Base-by-base conservation (phyloP, 2,113 vertebrate species). In the Orycteropus afer region DNA sequence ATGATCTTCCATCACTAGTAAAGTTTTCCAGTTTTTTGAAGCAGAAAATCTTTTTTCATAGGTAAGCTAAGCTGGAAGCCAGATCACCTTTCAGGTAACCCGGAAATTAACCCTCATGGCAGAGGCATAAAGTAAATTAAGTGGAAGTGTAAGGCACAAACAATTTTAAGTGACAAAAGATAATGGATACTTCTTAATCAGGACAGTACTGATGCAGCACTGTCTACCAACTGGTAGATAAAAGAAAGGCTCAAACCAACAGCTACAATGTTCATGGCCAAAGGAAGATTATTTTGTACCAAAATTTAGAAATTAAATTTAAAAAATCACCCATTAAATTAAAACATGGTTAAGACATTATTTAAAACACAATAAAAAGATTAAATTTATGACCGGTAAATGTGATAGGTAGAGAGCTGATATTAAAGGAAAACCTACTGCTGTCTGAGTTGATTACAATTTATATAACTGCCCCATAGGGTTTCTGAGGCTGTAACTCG, bases 41-140 rank as follows among this genome's bases (percentile, higher is more conserved):
- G 71, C 34, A 94, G 71, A 59, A 76, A 92, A 61, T 51, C 79
- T 86, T 92, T 86, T 93, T 69, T 49, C 57, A 59, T 9, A 83
- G 88, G 45, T n/a, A 86, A 67, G 27, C 45, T 27, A 93, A 40
- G 79, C 55, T 83, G 14, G 65, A 59, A 53, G 80, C 53, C 85
- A 86, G 61, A 32, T 80, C 61, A 76, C 67, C 61, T 86, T 89
- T 45, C 37, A 59, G 67, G 73, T 73, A 89, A 91, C 77, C 15
- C 45, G 29, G 53, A 95, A 95, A 91, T 69, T 87, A 92, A 92
- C 22, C 85, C 78, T 83, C 23, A 45, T 29, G 45, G 73, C 15
- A 63, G 61, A 4, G 12, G n/a, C n/a, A n/a, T n/a, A n/a, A 65
- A 34, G 63, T n/a, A n/a, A n/a, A 65, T 34, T 3, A 32, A 11